phyloP scores from a whole-genome alignment of 2,888 invertebrate genomes.

The Tipula confusa region DNA sequence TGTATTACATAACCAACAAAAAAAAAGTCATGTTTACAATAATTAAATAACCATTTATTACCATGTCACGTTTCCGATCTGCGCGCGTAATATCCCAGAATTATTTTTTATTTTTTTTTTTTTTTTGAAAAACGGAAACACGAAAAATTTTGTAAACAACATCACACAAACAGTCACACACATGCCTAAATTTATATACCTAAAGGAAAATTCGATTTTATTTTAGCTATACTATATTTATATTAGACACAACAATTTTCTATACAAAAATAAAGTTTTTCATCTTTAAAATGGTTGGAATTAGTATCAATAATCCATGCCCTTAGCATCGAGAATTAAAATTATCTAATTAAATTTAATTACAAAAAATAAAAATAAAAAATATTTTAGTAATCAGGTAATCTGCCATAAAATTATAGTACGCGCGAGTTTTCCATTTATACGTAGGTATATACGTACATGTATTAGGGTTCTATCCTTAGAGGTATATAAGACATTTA shows the following conservation, averaged over 20 bases:
- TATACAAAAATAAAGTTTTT: background rate
- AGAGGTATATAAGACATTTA: background rate
- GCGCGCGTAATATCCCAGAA: background rate
- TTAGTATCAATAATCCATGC: background rate
- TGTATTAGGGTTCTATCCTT: background rate
- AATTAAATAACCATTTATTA: conserved; percentile 25
- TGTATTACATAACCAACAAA: background rate
- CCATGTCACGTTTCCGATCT: conserved; percentile 25
- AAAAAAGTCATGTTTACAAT: conserved; percentile 12
- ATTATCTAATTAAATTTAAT: background rate
- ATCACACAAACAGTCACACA: background rate
- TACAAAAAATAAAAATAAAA: background rate
- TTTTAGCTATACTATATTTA: no score
- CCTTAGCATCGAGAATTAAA: background rate
- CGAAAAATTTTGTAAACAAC: background rate
- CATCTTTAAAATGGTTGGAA: background rate
- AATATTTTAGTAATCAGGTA: background rate
- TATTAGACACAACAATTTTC: background rate
- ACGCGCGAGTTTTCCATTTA: background rate
- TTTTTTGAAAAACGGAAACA: background rate
- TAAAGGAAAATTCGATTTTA: background rate
- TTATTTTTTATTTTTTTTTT: background rate
- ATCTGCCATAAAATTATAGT: background rate
- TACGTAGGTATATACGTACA: no score
- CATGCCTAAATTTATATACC: no score